Percentiles rank a stretch among this genome's conserved stretches.
phyloP scores from a whole-genome alignment of 2,113 vertebrate genomes.

The Merops nubicus region DNA sequence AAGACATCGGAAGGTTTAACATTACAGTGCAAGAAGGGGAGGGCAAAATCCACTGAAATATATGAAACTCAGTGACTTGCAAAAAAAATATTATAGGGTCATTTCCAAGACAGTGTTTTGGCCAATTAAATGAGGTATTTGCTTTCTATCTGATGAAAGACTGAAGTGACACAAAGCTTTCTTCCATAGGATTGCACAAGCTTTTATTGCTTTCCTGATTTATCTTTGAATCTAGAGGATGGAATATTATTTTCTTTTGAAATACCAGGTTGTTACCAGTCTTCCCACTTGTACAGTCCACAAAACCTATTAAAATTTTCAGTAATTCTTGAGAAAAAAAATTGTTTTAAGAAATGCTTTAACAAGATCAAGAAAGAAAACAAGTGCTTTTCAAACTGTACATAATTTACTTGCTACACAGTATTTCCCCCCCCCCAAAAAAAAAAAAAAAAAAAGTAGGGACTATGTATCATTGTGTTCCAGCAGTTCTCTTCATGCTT shows the following conservation, averaged over 20 bases:
- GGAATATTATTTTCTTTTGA: slow-evolving; percentile 52
- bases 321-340: slow-evolving; percentile 66
- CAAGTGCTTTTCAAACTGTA: slow-evolving; percentile 40
- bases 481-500: not conserved
- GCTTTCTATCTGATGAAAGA: slow-evolving; percentile 46
- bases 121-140: not conserved
- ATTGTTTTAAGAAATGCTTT: slow-evolving; percentile 68
- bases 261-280: slow-evolving; percentile 29
- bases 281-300: slow-evolving; percentile 50
- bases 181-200: slow-evolving; percentile 30
- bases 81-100: not conserved
- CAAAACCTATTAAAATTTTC: slow-evolving; percentile 60
- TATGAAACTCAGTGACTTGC: not conserved
- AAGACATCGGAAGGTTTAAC: not conserved
- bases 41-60: not conserved
- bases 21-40: not conserved
- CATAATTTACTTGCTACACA: slow-evolving; percentile 36
- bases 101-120: not conserved
- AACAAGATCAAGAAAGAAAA: slow-evolving; percentile 61
- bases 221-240: slow-evolving; percentile 53
- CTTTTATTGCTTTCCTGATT: slow-evolving; percentile 45
- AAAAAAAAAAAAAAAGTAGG: too few relatives aligned
- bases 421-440: too few relatives aligned
- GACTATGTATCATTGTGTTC: not conserved
- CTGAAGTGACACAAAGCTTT: slow-evolving; percentile 35